Conservation (phyloP, 1,140 invertebrate genomes). For the Drosophila melanica region DNA sequence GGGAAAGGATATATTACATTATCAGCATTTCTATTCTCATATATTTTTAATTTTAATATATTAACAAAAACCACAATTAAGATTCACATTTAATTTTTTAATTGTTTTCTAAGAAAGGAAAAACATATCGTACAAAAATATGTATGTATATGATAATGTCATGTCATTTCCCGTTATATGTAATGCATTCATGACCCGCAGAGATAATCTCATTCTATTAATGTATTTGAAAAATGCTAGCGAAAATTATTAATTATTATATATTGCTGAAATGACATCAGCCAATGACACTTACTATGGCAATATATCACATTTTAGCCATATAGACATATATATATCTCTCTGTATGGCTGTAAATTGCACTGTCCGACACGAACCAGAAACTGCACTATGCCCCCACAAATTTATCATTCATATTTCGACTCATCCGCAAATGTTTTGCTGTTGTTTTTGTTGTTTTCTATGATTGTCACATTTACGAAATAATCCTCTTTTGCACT, state of each 20-base stretch:
- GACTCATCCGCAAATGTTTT: constrained; percentile 28
- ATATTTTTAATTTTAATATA: too few relatives aligned
- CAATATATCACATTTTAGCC: constrained; percentile 22
- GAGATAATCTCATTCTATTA: background rate
- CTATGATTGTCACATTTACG: constrained; percentile 59
- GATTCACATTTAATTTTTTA: too few relatives aligned
- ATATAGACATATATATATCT: constrained; percentile 8
- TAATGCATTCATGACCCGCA: too few relatives aligned
- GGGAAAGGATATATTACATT: too few relatives aligned
- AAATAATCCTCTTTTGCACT: constrained; percentile 65
- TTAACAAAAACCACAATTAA: too few relatives aligned
- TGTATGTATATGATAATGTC: too few relatives aligned
- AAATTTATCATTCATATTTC: constrained; percentile 26
- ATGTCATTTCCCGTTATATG: too few relatives aligned
- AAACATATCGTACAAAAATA: too few relatives aligned
- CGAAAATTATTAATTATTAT: constrained; percentile 13
- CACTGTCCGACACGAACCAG: constrained; percentile 14
- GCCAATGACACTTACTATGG: constrained; percentile 20
- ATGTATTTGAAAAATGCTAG: background rate
- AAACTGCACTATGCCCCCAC: constrained; percentile 29
- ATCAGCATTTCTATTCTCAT: too few relatives aligned
- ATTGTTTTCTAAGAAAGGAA: too few relatives aligned
- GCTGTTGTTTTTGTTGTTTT: constrained; percentile 13
- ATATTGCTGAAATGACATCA: constrained; percentile 39
- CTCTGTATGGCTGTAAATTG: constrained; percentile 10